These are phyloP conservation scores for Biston stratarius DNA, from an alignment of 2,888 invertebrate genomes.

Conservation along the genomic window DNA sequence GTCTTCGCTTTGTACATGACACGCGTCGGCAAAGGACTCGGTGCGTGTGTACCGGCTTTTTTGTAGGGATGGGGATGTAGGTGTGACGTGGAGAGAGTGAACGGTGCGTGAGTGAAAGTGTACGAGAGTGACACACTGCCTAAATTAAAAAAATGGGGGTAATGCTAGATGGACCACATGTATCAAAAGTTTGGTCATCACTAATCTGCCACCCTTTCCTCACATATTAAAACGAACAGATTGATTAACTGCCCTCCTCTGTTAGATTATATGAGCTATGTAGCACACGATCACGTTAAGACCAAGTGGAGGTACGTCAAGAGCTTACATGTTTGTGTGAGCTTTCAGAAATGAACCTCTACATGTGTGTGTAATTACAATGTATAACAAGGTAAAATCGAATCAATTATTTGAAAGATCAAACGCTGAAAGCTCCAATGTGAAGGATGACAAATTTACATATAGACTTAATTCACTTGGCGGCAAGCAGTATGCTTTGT, in stretches of 20 bases:
- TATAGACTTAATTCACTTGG: conserved; percentile 16
- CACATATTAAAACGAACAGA: too few relatives aligned
- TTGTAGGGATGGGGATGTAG: conserved; percentile 12
- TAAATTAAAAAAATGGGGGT: too few relatives aligned
- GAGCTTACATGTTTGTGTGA: background rate
- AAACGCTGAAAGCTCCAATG: background rate
- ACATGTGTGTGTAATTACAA: background rate
- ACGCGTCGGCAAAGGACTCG: conserved; percentile 17
- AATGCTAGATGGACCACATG: too few relatives aligned
- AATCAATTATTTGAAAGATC: conserved; percentile 13
- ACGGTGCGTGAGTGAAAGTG: background rate
- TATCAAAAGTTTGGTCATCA: too few relatives aligned
- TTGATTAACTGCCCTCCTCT: too few relatives aligned
- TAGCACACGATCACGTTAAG: too few relatives aligned
- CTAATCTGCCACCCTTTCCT: too few relatives aligned
- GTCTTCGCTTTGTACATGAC: conserved; percentile 25
- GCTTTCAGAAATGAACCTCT: conserved; percentile 1
- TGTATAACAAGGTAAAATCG: conserved; percentile 13
- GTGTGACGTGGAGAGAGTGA: background rate
- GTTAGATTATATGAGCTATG: too few relatives aligned
- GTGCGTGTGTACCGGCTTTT: conserved; percentile 27
- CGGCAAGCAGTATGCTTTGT: conserved; percentile 6
- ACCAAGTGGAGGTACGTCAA: background rate
- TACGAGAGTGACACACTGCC: too few relatives aligned
- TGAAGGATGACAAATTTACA: conserved; percentile 5